Conservation (phyloP, 2,888 invertebrate species). For the Dicycla oo region DNA sequence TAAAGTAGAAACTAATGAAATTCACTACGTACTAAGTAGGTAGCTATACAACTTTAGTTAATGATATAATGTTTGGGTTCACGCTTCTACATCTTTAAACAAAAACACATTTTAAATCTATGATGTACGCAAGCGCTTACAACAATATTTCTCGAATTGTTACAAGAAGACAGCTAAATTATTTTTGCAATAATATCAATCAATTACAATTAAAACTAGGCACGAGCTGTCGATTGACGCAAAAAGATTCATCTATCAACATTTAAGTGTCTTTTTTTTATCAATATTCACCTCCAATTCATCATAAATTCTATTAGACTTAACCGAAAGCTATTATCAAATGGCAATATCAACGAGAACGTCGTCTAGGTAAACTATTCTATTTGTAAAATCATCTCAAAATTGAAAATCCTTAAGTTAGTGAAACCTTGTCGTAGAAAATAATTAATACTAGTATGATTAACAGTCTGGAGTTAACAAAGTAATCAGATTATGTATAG, state of each 20-base stretch:
- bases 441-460: conserved; percentile 10
- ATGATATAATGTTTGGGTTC: background rate
- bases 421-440: conserved; percentile 18
- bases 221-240: conserved; percentile 15
- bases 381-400: background rate
- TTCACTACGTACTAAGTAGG: background rate
- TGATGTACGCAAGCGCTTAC: background rate
- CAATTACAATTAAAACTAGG: conserved; percentile 6
- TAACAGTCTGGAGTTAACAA: conserved; percentile 36
- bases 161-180: background rate
- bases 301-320: background rate
- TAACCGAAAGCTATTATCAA: background rate
- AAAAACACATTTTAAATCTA: background rate
- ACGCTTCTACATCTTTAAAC: background rate
- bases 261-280: background rate
- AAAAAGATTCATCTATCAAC: conserved; percentile 28
- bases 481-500: conserved; percentile 52
- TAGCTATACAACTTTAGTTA: background rate
- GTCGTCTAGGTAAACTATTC: background rate
- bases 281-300: background rate
- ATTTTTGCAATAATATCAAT: conserved; percentile 26
- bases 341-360: background rate
- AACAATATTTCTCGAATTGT: background rate
- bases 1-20: background rate
- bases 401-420: background rate